These are phyloP conservation scores for Zaprionus ornatus DNA, from an alignment of 1,140 invertebrate genomes.

Conservation along the genomic window DNA sequence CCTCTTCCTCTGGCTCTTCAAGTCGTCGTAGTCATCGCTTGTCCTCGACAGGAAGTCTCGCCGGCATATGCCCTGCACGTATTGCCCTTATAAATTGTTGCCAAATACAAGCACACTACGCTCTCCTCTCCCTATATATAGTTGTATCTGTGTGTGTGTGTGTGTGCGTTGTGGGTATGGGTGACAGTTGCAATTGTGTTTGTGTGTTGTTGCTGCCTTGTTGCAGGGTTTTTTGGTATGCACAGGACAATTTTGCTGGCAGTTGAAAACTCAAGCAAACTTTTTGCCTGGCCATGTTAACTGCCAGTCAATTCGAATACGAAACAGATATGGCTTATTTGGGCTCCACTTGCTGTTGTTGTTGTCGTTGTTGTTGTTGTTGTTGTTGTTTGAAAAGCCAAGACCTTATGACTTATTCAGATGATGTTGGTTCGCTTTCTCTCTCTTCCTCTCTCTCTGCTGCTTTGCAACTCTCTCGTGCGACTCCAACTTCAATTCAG, in stretches of 20 bases:
- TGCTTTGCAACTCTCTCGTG: not conserved
- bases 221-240: slow-evolving; percentile 59
- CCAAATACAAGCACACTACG: slow-evolving; percentile 54
- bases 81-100: slow-evolving; percentile 80
- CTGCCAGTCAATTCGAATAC: slow-evolving; percentile 78
- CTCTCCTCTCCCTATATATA: not conserved
- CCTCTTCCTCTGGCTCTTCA: not conserved
- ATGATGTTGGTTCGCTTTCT: slow-evolving; percentile 48
- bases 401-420: slow-evolving; percentile 77
- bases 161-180: slow-evolving; percentile 41
- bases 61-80: slow-evolving; percentile 75
- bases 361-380: slow-evolving; percentile 18
- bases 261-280: slow-evolving; percentile 68
- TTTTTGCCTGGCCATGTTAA: slow-evolving; percentile 74
- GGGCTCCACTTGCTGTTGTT: slow-evolving; percentile 12
- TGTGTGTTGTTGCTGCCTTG: slow-evolving; percentile 21
- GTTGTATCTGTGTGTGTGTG: slow-evolving; percentile 13
- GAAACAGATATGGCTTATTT: slow-evolving; percentile 77
- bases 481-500: not conserved
- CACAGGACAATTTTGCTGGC: slow-evolving; percentile 62
- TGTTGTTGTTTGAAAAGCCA: slow-evolving; percentile 50
- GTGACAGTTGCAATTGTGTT: slow-evolving; percentile 74
- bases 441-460: not conserved
- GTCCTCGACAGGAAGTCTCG: slow-evolving; percentile 75
- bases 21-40: slow-evolving; percentile 41